Base-by-base conservation (phyloP, 2,797 vertebrate genomes). In the Rhadinocentrus ornatus region DNA sequence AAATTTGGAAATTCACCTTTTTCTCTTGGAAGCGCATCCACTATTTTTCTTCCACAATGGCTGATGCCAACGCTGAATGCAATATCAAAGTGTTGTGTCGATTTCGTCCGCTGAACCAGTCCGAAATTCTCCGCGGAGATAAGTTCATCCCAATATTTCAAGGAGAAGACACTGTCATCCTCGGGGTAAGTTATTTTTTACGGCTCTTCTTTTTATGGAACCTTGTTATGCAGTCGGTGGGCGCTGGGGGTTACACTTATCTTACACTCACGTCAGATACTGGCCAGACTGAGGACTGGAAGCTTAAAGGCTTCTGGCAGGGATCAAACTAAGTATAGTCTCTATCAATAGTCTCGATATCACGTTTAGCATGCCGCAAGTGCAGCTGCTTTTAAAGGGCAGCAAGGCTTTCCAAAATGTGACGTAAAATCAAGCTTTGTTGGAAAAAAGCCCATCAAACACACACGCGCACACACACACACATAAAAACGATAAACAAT, bases 41-140 rank as follows among this genome's bases (percentile, higher is more conserved):
- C 66, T 68, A 1, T 62, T 41, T 69, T 20, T 44, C 22, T 59
- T 46, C 53, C 88, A 93, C 90, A 83, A 98, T 98, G 97, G 95
- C 96, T 84, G 96, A 97, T 84, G 90, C 93, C 59, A 93, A 93
- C 91, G 93, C 94, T 77, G 96, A 98, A 86, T 98, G 97, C 89
- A 98, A 97, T 91, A 98, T 98, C 88, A 98, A 97, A 93, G 97
- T 98, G 86, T 92, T 98, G 75, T 98, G 97, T 91, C 95, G 97
- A 66, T 97, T 98, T 86, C 95, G 97, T 73, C 97, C 97, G 10
- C 90, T 98, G 76, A 98, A 96, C 78, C 93, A 96, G 87, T 93
- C 96, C 3, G 97, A 98, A 93, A 95, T 96, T 66, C 78, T 93
- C 55, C 95, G 97, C 10, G 96, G 97, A 71, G 97, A 98, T 91